Conservation (phyloP, 2,797 vertebrate species). For the Synaphobranchus kaupii region DNA sequence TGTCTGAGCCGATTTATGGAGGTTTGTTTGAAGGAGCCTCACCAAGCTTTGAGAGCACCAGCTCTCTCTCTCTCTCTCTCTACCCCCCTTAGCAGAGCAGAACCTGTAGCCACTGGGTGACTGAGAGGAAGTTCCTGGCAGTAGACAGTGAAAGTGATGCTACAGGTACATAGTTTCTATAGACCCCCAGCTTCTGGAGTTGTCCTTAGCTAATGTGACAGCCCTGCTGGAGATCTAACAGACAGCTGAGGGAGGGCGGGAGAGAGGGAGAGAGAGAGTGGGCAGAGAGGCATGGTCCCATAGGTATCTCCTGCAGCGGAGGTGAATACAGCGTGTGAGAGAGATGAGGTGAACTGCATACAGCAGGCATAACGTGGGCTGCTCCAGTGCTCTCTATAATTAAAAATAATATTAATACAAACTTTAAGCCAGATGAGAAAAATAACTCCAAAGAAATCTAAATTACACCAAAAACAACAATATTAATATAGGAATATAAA, state of each 20-base stretch:
- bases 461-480: conserved; percentile 56
- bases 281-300: neutral
- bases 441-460: conserved; percentile 54
- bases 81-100: neutral
- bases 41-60: neutral
- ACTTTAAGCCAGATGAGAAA: conserved; percentile 55
- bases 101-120: neutral
- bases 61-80: neutral
- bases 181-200: neutral
- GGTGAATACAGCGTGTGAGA: neutral
- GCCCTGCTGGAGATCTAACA: neutral
- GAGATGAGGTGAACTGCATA: neutral
- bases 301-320: neutral
- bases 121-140: neutral
- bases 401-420: conserved; percentile 60
- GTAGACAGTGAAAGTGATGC: neutral
- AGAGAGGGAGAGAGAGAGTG: neutral
- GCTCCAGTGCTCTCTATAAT: conserved; percentile 3
- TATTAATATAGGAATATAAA: conserved; percentile 52
- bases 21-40: neutral
- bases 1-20: neutral
- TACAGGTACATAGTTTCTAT: neutral
- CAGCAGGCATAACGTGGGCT: neutral
- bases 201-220: neutral
- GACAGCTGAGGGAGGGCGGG: conserved; percentile 4